A percentile compares a stretch with the other conserved stretches of the same genome.
These are phyloP conservation scores for Fragum sueziense DNA, from an alignment of 2,888 invertebrate species.

Conservation along the genomic window DNA sequence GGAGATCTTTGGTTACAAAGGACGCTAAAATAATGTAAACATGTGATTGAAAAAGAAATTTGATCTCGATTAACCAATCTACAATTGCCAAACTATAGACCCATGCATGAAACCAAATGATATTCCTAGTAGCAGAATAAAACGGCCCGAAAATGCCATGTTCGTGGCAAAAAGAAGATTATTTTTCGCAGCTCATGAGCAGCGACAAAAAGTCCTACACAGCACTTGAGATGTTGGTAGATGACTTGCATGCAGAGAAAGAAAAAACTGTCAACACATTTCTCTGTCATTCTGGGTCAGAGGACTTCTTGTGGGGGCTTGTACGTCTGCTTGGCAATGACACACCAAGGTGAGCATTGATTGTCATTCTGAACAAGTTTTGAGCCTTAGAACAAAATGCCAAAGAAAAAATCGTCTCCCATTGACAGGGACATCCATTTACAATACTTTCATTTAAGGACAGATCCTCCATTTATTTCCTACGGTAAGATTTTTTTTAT, in stretches of 20 bases:
- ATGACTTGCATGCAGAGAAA: slow-evolving; percentile 80
- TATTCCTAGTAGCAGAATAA: not conserved
- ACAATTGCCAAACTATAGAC: not conserved
- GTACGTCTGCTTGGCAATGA: slow-evolving; percentile 78
- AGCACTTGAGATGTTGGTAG: slow-evolving; percentile 80
- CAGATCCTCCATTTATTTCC: no score
- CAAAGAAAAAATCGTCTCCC: no score
- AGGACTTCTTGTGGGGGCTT: slow-evolving; percentile 81
- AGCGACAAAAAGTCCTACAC: slow-evolving; percentile 73
- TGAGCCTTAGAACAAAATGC: no score
- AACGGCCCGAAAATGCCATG: slow-evolving; percentile 65
- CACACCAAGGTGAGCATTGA: slow-evolving; percentile 76
- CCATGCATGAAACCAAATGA: not conserved
- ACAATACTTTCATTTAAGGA: no score
- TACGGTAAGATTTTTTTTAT: no score
- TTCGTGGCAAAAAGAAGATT: slow-evolving; percentile 77
- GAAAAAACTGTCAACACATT: slow-evolving; percentile 78
- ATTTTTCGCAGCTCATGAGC: slow-evolving; percentile 75
- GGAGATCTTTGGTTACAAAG: slow-evolving; percentile 62
- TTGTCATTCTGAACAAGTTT: no score
- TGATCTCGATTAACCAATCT: not conserved
- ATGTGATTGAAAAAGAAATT: slow-evolving; percentile 34
- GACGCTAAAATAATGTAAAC: slow-evolving; percentile 62
- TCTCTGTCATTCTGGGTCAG: slow-evolving; percentile 80
- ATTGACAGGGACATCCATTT: no score